Base-by-base conservation (phyloP, 2,113 vertebrate species). In the Poicephalus meyeri region DNA sequence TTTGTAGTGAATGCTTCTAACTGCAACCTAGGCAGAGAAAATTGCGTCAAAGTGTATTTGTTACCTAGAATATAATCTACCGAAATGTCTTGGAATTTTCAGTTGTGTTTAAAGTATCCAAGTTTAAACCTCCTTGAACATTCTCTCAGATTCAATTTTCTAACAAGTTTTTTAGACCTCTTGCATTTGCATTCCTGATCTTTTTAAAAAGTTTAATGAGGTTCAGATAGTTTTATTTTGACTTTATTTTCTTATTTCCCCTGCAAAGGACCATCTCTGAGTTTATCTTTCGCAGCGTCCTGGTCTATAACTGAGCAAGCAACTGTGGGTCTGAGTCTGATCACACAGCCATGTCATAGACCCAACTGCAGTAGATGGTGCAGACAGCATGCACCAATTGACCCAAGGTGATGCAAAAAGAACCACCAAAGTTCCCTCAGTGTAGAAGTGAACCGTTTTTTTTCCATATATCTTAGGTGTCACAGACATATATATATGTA, bases 341-440 rank as follows among this genome's bases (percentile, higher is more conserved):
- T 11, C 42, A 29, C 49, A 28, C 10, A 46, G 26, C 7, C n/a
- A 14, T 47, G 39, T 5, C 46, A 33, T 2, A 53, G 39, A 16
- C 37, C 1, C 5, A 29, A 10, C 18, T 18, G 18, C 0, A 3
- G 52, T 15, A 41, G 58, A 47, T 52, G 56, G 4, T 18, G 46
- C 37, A n/a, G 41, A 11, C 10, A 41, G 21, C 0, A 0, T 12
- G 7, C 1, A 2, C 1, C 12, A 64, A 6, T 13, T 33, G n/a
- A 50, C 37, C 33, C 31, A 19, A 58, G 8, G 13, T 2, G 47
- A 31, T 58, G 37, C 49, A 35, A 65, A 41, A 60, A 55, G 68
- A 80, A 16, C 25, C 18, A 41, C 16, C 16, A 7, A 84, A 44
- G 49, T 3, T 60, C 25, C 31, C n/a, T 33, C 17, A 46, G 3